Percentiles rank a stretch among this genome's conserved stretches.
Evolutionary conservation across 2,888 invertebrate genomes (phyloP).

Genomic region (Lasioglossum oenotherae): DNA sequence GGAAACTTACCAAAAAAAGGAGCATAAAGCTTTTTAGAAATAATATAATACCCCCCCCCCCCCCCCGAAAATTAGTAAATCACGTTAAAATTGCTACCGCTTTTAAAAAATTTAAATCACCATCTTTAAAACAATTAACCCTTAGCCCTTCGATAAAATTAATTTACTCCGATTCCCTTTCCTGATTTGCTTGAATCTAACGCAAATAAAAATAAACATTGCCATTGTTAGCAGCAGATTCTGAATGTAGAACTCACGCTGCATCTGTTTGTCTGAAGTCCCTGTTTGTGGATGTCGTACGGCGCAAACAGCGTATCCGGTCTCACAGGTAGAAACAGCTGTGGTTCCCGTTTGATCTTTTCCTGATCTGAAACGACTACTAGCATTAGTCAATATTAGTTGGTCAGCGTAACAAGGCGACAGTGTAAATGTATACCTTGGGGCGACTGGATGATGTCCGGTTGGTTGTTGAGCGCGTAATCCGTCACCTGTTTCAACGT

Average conservation of each 20-base stretch:
- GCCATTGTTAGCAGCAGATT: not conserved
- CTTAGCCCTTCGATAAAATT: not conserved
- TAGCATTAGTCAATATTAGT: not conserved
- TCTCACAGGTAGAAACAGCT: conserved; percentile 83
- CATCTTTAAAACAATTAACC: too few relatives aligned
- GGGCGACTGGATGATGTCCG: conserved; percentile 93
- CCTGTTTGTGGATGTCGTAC: conserved; percentile 83
- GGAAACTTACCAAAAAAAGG: not conserved
- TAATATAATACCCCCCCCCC: too few relatives aligned
- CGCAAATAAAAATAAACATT: not conserved
- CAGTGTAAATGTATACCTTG: conserved; percentile 79
- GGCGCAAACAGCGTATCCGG: conserved; percentile 83
- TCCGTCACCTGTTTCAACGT: conserved; percentile 88
- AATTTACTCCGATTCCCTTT: too few relatives aligned
- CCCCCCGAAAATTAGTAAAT: not conserved
- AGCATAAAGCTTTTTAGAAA: not conserved
- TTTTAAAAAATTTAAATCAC: too few relatives aligned
- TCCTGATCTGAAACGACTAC: conserved; percentile 77
- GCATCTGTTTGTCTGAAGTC: conserved; percentile 82
- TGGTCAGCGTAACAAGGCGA: not conserved
- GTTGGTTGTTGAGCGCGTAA: conserved; percentile 86
- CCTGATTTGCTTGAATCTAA: not conserved
- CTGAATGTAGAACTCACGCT: conserved; percentile 76
- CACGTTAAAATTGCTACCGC: too few relatives aligned
- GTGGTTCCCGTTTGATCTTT: conserved; percentile 82